These are phyloP conservation scores for Ornithoptera alexandrae DNA, from an alignment of 2,888 invertebrate species.

Conservation along the genomic window DNA sequence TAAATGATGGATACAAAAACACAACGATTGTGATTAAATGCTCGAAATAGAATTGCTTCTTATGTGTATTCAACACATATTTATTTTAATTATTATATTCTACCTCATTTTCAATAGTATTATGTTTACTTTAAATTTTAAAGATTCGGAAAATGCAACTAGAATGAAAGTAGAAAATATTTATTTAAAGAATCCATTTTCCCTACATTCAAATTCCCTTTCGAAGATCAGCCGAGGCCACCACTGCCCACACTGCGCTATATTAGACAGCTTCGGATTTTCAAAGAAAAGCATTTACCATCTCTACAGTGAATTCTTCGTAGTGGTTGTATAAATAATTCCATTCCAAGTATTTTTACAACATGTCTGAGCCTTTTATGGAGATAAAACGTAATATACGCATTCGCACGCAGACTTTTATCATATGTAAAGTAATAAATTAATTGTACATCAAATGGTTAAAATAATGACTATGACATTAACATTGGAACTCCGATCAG, in stretches of 20 bases:
- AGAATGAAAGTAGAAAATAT: not conserved
- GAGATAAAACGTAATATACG: not conserved
- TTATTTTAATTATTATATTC: too few relatives aligned
- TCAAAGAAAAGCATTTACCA: conserved; percentile 18
- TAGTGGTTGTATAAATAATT: not conserved
- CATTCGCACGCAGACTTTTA: not conserved
- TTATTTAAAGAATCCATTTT: conserved; percentile 9
- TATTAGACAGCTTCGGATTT: conserved; percentile 6
- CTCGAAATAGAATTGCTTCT: too few relatives aligned
- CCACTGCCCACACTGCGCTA: conserved; percentile 18
- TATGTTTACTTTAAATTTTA: not conserved
- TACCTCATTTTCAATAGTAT: too few relatives aligned
- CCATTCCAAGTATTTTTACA: not conserved
- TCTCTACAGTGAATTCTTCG: not conserved
- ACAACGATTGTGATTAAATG: not conserved
- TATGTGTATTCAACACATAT: too few relatives aligned
- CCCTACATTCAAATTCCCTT: conserved; percentile 6
- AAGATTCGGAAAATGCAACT: not conserved
- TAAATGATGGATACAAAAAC: too few relatives aligned
- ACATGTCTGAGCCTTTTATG: not conserved
- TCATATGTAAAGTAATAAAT: not conserved
- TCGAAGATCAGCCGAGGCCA: conserved; percentile 8
- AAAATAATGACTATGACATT: too few relatives aligned
- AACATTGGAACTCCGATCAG: too few relatives aligned
- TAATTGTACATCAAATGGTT: not conserved